Evolutionary conservation across 2,113 vertebrate genomes (phyloP), one percentile per base, ranked within the genome.

Genomic region (Erythrolamprus reginae): DNA sequence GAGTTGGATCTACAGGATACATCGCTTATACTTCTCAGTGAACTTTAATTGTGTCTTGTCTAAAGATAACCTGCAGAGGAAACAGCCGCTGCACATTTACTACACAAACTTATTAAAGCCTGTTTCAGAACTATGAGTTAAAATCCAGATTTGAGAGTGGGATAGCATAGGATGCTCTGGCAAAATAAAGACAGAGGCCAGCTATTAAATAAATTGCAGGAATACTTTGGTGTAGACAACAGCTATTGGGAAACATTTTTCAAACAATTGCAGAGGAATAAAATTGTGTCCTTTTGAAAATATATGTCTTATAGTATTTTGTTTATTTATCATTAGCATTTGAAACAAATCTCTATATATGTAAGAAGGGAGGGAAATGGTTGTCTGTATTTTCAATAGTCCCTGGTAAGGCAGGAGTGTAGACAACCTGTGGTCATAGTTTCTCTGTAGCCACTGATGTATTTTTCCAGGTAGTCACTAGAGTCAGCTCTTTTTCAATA

Each of bases 81-180:
- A 53, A 83, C 15, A 77, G 17, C 83, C 51, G 23, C 5, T 56
- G 9, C 84, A n/a, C 7, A 24, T 24, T 91, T 88, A 24, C 53
- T 0, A 0, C 19, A 19, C 12, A 1, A 26, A 93, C n/a, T 90
- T 45, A 33, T 58, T 77, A 48, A 23, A 0, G 0, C 4, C 90
- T 33, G 24, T 83, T 50, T 15, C 9, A 82, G 48, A 10, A 19
- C 33, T 47, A 26, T 82, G 51, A 91, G 42, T 88, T 91, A 52
- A 55, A 86, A 82, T 90, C 90, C 8, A 3, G 4, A 0, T 77
- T 70, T 90, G 70, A 83, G 47, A 93, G 58, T 56, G 7, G 3
- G 3, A 19, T 50, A 28, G 13, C n/a, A n/a, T 9, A 51, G 83
- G 12, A 7, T 56, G 9, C 5, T 45, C 13, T 45, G 9, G 4